Conservation (phyloP, 2,888 invertebrate genomes). For the Geophilus truncorum region DNA sequence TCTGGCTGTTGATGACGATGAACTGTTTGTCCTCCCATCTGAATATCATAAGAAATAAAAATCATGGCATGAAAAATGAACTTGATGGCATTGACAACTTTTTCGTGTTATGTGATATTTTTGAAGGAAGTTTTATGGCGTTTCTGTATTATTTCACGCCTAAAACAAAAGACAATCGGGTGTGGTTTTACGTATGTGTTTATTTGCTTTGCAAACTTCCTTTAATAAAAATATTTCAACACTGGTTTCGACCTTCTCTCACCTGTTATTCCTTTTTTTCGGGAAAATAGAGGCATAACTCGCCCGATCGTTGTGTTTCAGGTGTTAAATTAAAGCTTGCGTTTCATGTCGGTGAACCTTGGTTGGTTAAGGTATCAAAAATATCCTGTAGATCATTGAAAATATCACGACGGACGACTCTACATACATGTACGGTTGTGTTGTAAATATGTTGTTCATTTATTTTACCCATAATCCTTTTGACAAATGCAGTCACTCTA, state of each 20-base stretch:
- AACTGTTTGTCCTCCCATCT: constrained; percentile 3
- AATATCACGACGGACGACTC: neutral
- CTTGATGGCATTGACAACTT: neutral
- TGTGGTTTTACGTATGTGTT: neutral
- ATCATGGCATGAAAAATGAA: neutral
- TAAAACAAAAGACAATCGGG: neutral
- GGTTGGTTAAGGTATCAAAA: neutral
- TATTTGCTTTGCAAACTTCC: neutral
- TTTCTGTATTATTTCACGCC: neutral
- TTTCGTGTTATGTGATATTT: neutral
- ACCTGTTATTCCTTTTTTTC: neutral
- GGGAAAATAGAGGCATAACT: neutral
- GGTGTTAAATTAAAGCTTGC: neutral
- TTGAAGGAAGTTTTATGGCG: neutral
- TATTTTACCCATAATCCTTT: too few species aligned
- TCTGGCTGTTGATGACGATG: neutral
- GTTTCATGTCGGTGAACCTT: neutral
- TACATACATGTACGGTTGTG: too few species aligned
- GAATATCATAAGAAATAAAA: too few species aligned
- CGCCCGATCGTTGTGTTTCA: neutral
- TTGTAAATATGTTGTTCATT: too few species aligned
- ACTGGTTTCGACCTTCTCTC: neutral
- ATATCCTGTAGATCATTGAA: neutral
- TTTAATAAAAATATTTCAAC: neutral
- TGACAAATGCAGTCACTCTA: too few species aligned